Conservation (phyloP, 2,113 vertebrate genomes). For the Polyodon spathula region DNA sequence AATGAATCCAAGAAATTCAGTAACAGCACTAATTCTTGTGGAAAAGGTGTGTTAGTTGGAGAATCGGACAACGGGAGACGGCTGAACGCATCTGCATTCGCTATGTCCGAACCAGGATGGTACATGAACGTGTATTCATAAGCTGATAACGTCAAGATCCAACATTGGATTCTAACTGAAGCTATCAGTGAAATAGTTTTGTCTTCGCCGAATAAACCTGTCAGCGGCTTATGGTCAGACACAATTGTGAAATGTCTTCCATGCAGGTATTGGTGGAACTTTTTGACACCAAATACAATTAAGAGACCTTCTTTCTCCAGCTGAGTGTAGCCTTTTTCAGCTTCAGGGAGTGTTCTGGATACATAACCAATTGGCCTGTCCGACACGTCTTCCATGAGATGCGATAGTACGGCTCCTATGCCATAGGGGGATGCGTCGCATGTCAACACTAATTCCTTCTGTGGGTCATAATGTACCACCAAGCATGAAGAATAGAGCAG, state of each 20-base stretch:
- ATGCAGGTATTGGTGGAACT: background rate
- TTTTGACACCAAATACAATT: background rate
- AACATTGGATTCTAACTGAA: background rate
- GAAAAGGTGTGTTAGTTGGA: background rate
- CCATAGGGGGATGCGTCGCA: background rate
- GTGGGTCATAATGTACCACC: background rate
- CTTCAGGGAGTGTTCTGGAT: background rate
- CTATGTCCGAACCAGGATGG: background rate
- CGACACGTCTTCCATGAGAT: background rate
- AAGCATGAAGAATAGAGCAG: background rate
- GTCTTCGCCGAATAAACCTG: background rate
- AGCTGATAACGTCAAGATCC: background rate
- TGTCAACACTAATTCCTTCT: background rate
- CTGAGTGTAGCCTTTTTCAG: background rate
- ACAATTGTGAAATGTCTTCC: too few relatives aligned
- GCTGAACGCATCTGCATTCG: background rate
- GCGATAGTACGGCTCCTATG: background rate
- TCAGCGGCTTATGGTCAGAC: background rate
- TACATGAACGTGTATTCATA: background rate
- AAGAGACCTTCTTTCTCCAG: background rate
- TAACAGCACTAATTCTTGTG: background rate
- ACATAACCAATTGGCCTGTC: background rate
- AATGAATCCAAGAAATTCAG: background rate
- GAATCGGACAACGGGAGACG: background rate
- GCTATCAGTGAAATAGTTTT: background rate